phyloP scores from a whole-genome alignment of 2,797 vertebrate species.

The Sciurus vulgaris region DNA sequence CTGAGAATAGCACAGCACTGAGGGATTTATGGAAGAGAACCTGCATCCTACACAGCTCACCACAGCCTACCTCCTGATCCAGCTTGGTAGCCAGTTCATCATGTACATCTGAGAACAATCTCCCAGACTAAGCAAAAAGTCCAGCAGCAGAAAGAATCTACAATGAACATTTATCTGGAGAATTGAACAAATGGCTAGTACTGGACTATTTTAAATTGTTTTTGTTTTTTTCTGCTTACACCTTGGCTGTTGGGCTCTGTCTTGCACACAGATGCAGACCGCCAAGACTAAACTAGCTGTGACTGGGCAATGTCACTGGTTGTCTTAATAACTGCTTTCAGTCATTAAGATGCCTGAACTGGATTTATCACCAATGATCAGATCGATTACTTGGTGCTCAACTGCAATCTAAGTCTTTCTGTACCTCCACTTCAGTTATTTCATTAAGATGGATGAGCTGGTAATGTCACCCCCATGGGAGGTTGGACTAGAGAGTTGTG shows the following conservation, averaged over 20 bases:
- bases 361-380: not conserved
- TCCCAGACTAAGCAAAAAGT: not conserved
- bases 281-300: not conserved
- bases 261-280: not conserved
- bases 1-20: not conserved
- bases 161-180: not conserved
- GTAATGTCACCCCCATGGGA: not conserved
- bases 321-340: slow-evolving; percentile 52
- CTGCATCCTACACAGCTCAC: not conserved
- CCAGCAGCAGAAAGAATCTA: not conserved
- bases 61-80: too few relatives aligned
- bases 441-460: slow-evolving; percentile 55
- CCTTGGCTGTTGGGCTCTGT: not conserved
- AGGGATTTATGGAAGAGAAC: not conserved
- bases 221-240: not conserved
- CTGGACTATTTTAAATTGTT: not conserved
- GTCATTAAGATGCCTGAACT: slow-evolving; percentile 52
- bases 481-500: not conserved
- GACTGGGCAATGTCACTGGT: not conserved
- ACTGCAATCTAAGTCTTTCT: slow-evolving; percentile 15
- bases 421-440: not conserved
- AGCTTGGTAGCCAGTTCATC: not conserved
- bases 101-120: not conserved
- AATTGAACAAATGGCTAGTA: not conserved
- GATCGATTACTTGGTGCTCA: slow-evolving; percentile 51